Evolutionary conservation across 2,888 invertebrate species (phyloP), one percentile per base, ranked within the genome.

Genomic region (Conops quadrifasciatus): DNA sequence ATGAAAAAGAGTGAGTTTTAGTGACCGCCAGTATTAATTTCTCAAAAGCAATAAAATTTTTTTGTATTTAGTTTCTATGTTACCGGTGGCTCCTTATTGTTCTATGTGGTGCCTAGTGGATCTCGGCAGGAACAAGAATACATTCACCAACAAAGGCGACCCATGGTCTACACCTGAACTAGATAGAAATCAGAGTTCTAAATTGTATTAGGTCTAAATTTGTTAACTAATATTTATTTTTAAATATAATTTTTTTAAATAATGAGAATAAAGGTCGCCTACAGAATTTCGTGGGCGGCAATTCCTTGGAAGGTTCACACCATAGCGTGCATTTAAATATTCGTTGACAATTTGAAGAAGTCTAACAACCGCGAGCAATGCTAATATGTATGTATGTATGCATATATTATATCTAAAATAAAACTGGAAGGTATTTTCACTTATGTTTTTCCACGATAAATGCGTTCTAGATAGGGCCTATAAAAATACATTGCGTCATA

Each of bases 1-100:
- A 87, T 72, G 84, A 87, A 66, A 87, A 91, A 78, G 72, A 75
- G 82, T 82, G 75, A 71, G 76, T 56, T 1, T 2, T 15, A 26
- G 30, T 21, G 11, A 11, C 13, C 16, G 1, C 15, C n/a, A 19
- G 67, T 62, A 3, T 53, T 59, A 36, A 19, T 62, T 45, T 9
- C 9, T 16, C 2, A 15, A n/a, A 9, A 43, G 19, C 24, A 51
- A n/a, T 53, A 68, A 36, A 21, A 47, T 16, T 49, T 30, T 60
- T 72, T 58, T 72, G 47, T 47, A 67, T 72, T 2, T 64, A 82
- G 85, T 0, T 86, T 85, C 72, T 84, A 79, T 71, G 81, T 86
- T 0, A 82, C 78, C 3, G 83, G 83, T 1, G 86, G 86, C 2
- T 77, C 82, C 0, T 72, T 86, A 62, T 73, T 84, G 0, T 86